phyloP scores from a whole-genome alignment of 1,140 invertebrate species.

The Bathynomus jamesi region DNA sequence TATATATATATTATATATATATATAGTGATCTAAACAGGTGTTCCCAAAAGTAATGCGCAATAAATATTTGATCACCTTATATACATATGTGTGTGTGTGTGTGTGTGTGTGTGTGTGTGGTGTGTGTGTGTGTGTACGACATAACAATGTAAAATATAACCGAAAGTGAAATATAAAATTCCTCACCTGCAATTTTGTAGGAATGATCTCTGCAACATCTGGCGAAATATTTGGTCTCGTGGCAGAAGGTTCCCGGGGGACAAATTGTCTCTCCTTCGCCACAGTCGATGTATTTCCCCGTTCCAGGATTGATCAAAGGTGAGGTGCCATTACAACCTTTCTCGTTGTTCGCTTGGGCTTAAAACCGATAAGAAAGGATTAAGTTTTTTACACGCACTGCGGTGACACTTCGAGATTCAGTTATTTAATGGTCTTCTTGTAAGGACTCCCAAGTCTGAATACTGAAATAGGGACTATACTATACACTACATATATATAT shows the following conservation, averaged over 20 bases:
- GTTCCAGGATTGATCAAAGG: slow-evolving; percentile 62
- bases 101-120: neutral
- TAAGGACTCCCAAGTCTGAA: neutral
- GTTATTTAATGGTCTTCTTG: neutral
- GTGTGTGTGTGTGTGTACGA: neutral
- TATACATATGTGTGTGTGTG: slow-evolving; percentile 4
- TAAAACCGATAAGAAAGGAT: neutral
- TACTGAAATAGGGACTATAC: neutral
- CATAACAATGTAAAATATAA: too few species aligned
- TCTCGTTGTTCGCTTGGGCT: slow-evolving; percentile 8
- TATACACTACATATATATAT: neutral
- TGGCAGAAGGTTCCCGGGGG: slow-evolving; percentile 75
- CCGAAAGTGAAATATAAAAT: too few species aligned
- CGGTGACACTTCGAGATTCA: neutral
- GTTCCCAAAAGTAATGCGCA: too few species aligned
- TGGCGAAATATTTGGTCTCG: slow-evolving; percentile 64
- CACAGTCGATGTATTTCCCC: slow-evolving; percentile 71
- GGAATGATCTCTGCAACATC: slow-evolving; percentile 54
- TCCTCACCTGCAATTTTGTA: slow-evolving; percentile 26
- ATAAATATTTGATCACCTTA: too few species aligned
- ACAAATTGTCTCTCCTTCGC: slow-evolving; percentile 66
- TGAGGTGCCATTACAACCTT: slow-evolving; percentile 70
- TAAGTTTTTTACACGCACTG: neutral
- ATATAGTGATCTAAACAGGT: too few species aligned
- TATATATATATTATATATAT: slow-evolving; percentile 9